Percentiles rank a stretch among this genome's conserved stretches.
Conservation (phyloP, 2,797 vertebrate genomes). For the Galago senegalensis region DNA sequence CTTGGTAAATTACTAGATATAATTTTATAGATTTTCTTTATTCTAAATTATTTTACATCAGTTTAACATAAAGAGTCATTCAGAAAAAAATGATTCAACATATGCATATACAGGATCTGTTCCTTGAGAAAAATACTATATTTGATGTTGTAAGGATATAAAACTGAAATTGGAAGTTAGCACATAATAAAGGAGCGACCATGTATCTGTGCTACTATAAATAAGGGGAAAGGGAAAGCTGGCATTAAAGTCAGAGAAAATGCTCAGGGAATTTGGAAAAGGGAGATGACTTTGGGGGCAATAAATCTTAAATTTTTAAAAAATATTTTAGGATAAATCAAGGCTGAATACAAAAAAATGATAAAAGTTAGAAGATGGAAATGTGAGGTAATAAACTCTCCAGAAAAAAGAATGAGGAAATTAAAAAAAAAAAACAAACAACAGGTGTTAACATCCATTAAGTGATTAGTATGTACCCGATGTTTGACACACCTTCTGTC, state of each 20-base stretch:
- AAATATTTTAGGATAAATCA: background rate
- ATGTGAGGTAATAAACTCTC: background rate
- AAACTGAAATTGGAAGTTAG: background rate
- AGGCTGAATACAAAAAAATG: background rate
- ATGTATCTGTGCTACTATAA: background rate
- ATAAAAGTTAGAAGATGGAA: background rate
- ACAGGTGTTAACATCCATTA: background rate
- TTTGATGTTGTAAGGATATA: background rate
- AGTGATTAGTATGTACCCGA: background rate
- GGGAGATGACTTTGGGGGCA: background rate
- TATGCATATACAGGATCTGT: background rate
- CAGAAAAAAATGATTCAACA: background rate
- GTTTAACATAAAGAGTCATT: conserved; percentile 30
- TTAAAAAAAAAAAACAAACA: background rate
- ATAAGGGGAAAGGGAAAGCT: background rate
- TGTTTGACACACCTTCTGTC: background rate
- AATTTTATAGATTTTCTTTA: background rate
- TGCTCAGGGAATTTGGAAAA: background rate
- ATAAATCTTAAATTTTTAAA: background rate
- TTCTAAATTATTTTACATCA: conserved; percentile 21
- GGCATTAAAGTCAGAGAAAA: conserved; percentile 11
- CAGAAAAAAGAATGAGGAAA: background rate
- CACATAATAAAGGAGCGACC: background rate
- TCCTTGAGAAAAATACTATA: background rate
- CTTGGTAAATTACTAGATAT: background rate